Evolutionary conservation across 2,797 vertebrate species (phyloP), one percentile per base, ranked within the genome.

Genomic region (Crossoptilon crossoptilon): DNA sequence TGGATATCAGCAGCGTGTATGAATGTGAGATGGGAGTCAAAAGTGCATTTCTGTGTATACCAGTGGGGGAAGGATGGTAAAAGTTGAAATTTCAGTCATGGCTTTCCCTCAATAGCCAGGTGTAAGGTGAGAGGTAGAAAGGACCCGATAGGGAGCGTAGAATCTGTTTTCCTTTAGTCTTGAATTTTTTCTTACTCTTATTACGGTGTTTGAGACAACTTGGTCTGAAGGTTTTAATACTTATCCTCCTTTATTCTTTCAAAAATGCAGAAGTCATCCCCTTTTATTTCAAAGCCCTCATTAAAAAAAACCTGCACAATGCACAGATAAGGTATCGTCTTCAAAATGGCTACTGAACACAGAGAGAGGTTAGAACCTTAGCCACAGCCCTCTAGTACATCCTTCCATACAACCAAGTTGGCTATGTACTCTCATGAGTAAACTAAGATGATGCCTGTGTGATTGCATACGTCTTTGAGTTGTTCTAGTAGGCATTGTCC

Each of bases 381-480:
- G 49, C n/a, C 80, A 73, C 26, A 83, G 63, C 60, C 16, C 49
- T 75, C n/a, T 5, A 22, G 9, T 24, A 4, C 6, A 4, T 70
- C 37, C 26, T 43, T 59, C 29, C 63, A 46, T 55, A 43, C 19
- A 51, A 10, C 49, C 0, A 3, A 55, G 64, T 55, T 23, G 58
- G 37, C n/a, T 41, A 60, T 55, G 10, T n/a, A 33, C 2, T 6
- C 7, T n/a, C 0, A 0, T 1, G 39, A 63, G 12, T 23, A 56
- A 39, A 15, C 46, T 62, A 26, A 74, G 63, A 18, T 60, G 24
- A 31, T 1, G 2, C 39, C 71, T 5, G 4, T 11, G 44, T 9
- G 5, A 7, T 12, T 1, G 6, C 3, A 1, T 24, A 2, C 0
- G 1, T 39, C 59, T 66, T 58, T 75, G 51, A 5, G 21, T 31